Conservation (phyloP, 2,113 vertebrate species). For the Coryphaenoides rupestris region DNA sequence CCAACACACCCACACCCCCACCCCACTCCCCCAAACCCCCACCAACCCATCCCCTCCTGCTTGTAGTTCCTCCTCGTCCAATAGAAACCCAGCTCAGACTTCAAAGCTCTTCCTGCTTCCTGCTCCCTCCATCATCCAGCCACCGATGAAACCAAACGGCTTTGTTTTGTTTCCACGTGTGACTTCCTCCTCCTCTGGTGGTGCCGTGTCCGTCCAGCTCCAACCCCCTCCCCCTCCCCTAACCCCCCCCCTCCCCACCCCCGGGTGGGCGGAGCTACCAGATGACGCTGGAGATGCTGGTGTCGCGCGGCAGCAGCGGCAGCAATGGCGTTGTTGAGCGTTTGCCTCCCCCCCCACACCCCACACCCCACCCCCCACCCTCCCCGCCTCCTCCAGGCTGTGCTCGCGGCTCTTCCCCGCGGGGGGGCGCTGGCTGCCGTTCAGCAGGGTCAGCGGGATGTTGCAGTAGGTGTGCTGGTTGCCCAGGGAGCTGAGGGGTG, state of each 20-base stretch:
- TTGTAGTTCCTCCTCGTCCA: too few relatives aligned
- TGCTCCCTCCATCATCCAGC: neutral
- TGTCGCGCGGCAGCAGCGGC: slow-evolving; percentile 94
- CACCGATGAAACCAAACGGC: too few relatives aligned
- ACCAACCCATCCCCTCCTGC: neutral
- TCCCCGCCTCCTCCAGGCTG: slow-evolving; percentile 93
- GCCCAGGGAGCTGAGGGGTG: slow-evolving; percentile 88
- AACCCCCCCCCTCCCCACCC: slow-evolving; percentile 29
- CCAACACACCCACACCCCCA: slow-evolving; percentile 42
- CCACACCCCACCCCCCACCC: too few relatives aligned
- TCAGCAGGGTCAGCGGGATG: slow-evolving; percentile 99
- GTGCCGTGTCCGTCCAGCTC: too few relatives aligned
- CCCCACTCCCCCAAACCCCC: neutral
- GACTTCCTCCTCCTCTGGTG: too few relatives aligned
- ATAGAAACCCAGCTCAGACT: too few relatives aligned
- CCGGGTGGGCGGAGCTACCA: slow-evolving; percentile 90
- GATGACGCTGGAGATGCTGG: slow-evolving; percentile 99
- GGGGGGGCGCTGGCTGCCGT: slow-evolving; percentile 93
- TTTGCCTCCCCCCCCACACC: too few relatives aligned
- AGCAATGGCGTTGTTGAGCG: slow-evolving; percentile 97
- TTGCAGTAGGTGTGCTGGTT: slow-evolving; percentile 99
- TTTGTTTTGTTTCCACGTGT: too few relatives aligned
- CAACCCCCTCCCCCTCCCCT: too few relatives aligned
- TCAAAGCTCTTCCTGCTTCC: too few relatives aligned
- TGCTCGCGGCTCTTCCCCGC: slow-evolving; percentile 92